Evolutionary conservation across 2,113 vertebrate genomes (phyloP).

Genomic region (Felis chaus): DNA sequence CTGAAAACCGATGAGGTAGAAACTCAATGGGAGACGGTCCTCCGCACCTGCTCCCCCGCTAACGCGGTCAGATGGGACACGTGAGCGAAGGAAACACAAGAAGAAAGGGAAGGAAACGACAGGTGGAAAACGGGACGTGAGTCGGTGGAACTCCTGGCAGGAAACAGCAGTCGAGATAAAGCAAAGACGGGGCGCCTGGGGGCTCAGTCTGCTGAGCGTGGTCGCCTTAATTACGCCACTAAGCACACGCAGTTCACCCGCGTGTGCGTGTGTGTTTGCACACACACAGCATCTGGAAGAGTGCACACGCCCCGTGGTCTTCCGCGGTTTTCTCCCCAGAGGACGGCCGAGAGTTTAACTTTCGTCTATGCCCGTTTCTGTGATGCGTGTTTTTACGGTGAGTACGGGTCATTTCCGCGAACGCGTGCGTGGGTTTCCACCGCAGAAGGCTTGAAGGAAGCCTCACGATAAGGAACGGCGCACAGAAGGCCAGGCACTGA

Average conservation of each 20-base stretch:
- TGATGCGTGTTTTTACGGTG: fast-evolving
- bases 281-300: fast-evolving
- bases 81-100: not conserved
- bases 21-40: fast-evolving
- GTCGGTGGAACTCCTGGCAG: too few relatives aligned
- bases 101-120: not conserved
- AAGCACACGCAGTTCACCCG: fast-evolving
- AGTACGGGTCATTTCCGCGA: fast-evolving
- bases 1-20: too few relatives aligned
- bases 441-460: too few relatives aligned
- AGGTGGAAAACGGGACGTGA: not conserved
- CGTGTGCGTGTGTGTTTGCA: not conserved
- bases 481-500: not conserved
- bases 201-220: too few relatives aligned
- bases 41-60: too few relatives aligned
- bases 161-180: not conserved
- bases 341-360: not conserved
- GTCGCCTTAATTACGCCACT: too few relatives aligned
- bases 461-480: fast-evolving
- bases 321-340: not conserved
- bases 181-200: not conserved
- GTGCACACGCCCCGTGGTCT: fast-evolving
- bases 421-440: fast-evolving
- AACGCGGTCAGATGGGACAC: fast-evolving
- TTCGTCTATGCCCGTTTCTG: fast-evolving